Percentiles rank a stretch among this genome's conserved stretches.
Evolutionary conservation across 2,888 invertebrate species (phyloP).

Genomic region (Plagodis pulveraria): DNA sequence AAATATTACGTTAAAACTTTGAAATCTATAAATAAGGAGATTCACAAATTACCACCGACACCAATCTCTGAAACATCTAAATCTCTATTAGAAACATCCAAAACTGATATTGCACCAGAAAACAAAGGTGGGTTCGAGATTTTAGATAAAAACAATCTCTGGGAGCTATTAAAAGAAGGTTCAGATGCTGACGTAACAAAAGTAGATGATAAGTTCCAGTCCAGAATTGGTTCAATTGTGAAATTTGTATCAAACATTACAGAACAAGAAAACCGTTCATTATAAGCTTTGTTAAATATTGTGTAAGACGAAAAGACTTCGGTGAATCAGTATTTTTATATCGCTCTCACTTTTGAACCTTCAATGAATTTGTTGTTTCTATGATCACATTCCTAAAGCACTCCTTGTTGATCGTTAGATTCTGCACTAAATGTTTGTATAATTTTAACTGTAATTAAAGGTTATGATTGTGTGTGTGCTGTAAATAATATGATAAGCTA

Average conservation of each 20-base stretch:
- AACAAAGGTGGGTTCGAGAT: constrained; percentile 83
- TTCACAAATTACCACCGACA: constrained; percentile 75
- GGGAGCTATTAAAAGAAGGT: constrained; percentile 86
- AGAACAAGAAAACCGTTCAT: constrained; percentile 68
- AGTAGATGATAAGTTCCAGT: constrained; percentile 71
- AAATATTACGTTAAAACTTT: constrained; percentile 61
- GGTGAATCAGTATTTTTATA: constrained; percentile 80
- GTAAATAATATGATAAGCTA: constrained; percentile 69
- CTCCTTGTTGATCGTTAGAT: constrained; percentile 72
- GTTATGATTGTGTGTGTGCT: constrained; percentile 56
- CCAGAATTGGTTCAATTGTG: constrained; percentile 55
- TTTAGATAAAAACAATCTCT: constrained; percentile 85
- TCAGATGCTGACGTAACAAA: constrained; percentile 62
- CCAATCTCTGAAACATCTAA: constrained; percentile 81
- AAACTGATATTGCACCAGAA: constrained; percentile 74
- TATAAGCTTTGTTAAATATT: constrained; percentile 81
- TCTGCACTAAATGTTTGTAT: constrained; percentile 63
- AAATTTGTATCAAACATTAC: constrained; percentile 58
- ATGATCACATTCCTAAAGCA: constrained; percentile 62
- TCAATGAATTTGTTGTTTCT: constrained; percentile 48
- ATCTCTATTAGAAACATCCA: constrained; percentile 56
- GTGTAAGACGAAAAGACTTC: constrained; percentile 78
- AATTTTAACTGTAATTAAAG: constrained; percentile 42
- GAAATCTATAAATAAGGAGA: constrained; percentile 81
- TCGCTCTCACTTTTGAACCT: constrained; percentile 49